Percentiles rank a stretch among this genome's conserved stretches.
Evolutionary conservation across 2,888 invertebrate species (phyloP).

Genomic region (Crocallis elinguaria): DNA sequence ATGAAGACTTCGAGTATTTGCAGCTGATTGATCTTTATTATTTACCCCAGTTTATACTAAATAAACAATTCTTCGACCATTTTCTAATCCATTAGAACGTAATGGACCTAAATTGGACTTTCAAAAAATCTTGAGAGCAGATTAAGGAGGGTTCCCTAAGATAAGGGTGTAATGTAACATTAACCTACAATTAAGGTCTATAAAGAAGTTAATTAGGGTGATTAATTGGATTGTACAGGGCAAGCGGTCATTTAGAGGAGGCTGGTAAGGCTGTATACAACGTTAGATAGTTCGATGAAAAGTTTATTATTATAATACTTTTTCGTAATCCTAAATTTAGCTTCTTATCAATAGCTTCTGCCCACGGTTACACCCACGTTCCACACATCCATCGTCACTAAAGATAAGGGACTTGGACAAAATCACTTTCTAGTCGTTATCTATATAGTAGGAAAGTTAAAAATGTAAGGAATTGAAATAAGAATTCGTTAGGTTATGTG

Average conservation of each 20-base stretch:
- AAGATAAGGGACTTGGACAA: too few relatives aligned
- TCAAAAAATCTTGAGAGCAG: constrained; percentile 25
- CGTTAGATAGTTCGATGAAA: background rate
- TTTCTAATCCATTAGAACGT: constrained; percentile 18
- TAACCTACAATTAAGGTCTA: constrained; percentile 27
- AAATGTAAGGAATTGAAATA: too few relatives aligned
- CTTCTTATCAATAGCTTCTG: too few relatives aligned
- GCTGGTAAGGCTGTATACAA: background rate
- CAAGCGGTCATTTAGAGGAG: constrained; percentile 14
- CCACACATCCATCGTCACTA: too few relatives aligned
- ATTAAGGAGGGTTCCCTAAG: constrained; percentile 20
- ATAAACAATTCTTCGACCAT: constrained; percentile 1
- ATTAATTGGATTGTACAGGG: constrained; percentile 26
- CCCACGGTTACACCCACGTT: too few relatives aligned
- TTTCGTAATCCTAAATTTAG: too few relatives aligned
- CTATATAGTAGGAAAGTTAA: too few relatives aligned
- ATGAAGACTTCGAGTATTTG: too few relatives aligned
- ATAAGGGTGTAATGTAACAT: constrained; percentile 26
- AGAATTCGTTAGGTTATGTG: too few relatives aligned
- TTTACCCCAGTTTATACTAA: background rate
- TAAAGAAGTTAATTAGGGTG: constrained; percentile 28
- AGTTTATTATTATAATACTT: too few relatives aligned
- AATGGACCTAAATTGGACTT: constrained; percentile 16
- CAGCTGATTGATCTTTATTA: background rate
- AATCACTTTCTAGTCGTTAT: too few relatives aligned